phyloP scores from a whole-genome alignment of 2,888 invertebrate species.

The Drosophila mayaguana region DNA sequence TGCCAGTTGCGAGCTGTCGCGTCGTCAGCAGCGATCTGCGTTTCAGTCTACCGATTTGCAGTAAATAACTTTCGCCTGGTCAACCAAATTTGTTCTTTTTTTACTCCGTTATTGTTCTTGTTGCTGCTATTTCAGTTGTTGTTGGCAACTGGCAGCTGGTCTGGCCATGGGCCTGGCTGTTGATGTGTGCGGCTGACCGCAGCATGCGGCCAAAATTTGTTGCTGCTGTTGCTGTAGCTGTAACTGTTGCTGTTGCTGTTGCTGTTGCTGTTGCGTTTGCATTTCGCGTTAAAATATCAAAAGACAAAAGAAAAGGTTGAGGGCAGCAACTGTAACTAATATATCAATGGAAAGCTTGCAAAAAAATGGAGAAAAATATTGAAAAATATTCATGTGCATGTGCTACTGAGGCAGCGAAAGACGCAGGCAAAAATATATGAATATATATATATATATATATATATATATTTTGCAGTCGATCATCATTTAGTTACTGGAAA shows the following conservation, averaged over 20 bases:
- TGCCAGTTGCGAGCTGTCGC: conserved; percentile 14
- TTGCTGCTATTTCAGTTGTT: conserved; percentile 24
- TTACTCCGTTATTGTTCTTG: conserved; percentile 11
- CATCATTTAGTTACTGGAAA: not conserved
- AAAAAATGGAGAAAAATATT: conserved; percentile 19
- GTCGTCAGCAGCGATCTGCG: conserved; percentile 54
- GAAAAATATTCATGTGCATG: conserved; percentile 2
- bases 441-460: too few relatives aligned
- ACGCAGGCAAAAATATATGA: not conserved
- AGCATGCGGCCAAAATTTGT: conserved; percentile 66
- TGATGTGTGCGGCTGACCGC: conserved; percentile 77
- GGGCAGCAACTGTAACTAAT: conserved; percentile 70
- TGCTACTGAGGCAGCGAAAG: not conserved
- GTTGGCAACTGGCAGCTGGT: conserved; percentile 31
- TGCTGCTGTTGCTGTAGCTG: conserved; percentile 23
- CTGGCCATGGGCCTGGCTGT: conserved; percentile 55
- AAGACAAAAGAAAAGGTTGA: conserved; percentile 25
- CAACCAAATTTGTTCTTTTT: conserved; percentile 39
- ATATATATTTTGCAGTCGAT: too few relatives aligned
- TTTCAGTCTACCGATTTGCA: conserved; percentile 71
- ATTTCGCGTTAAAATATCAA: conserved; percentile 55
- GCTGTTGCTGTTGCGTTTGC: conserved; percentile 30
- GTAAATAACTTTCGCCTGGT: conserved; percentile 75
- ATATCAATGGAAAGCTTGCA: conserved; percentile 51
- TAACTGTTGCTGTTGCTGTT: conserved; percentile 5